Percentiles rank a stretch among this genome's conserved stretches.
phyloP scores from a whole-genome alignment of 2,113 vertebrate genomes.

The Channa maculata region DNA sequence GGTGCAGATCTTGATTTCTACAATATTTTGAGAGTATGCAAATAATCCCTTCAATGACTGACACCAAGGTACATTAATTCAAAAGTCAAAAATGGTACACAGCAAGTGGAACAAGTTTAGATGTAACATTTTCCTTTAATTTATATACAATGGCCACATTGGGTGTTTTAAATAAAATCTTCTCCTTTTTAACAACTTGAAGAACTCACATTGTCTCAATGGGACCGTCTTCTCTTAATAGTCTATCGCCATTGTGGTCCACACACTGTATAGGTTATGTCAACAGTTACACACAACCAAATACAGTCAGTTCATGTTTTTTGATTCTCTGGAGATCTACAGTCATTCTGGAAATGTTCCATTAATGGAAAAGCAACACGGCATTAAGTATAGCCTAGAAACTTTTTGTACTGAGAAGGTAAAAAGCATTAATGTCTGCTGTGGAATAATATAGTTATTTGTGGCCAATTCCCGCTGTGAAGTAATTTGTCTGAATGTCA shows the following conservation, averaged over 20 bases:
- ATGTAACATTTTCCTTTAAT: constrained; percentile 1
- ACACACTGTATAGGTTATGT: background rate
- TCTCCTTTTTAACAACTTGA: background rate
- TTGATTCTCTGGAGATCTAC: background rate
- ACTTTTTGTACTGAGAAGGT: background rate
- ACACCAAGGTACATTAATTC: constrained; percentile 80
- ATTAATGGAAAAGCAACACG: background rate
- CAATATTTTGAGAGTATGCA: constrained; percentile 76
- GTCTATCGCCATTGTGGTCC: background rate
- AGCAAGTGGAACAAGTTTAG: constrained; percentile 1
- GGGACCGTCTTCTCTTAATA: background rate
- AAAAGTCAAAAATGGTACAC: constrained; percentile 65
- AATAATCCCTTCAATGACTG: constrained; percentile 71
- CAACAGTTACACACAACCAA: background rate
- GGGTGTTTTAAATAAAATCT: background rate
- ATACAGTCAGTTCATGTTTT: constrained; percentile 3
- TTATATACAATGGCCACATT: background rate
- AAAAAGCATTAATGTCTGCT: background rate
- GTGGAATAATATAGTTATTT: too few species aligned
- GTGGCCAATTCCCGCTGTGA: too few species aligned
- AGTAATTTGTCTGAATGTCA: too few species aligned
- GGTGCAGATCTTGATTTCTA: constrained; percentile 70
- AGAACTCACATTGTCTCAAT: background rate
- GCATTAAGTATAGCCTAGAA: background rate
- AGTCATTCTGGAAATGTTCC: background rate